Evolutionary conservation across 2,797 vertebrate species (phyloP).

Genomic region (Microchirus variegatus): DNA sequence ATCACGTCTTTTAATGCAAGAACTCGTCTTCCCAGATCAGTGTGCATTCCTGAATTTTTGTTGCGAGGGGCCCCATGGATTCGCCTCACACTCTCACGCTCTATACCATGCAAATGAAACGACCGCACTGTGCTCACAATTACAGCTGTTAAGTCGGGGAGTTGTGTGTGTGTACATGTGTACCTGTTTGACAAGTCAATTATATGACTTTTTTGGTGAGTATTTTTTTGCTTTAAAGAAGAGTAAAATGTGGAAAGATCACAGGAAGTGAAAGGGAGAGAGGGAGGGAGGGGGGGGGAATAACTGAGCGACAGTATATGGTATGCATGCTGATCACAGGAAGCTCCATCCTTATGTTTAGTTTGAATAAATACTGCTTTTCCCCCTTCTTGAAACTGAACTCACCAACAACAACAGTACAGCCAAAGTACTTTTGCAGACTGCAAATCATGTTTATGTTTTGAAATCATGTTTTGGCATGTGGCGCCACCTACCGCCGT

Average conservation of each 20-base stretch:
- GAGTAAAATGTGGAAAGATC: not conserved
- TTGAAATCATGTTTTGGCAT: too few relatives aligned
- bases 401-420: too few relatives aligned
- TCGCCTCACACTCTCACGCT: constrained; percentile 37
- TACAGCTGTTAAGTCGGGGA: constrained; percentile 1
- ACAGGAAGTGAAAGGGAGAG: constrained; percentile 9
- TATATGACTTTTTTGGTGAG: constrained; percentile 3
- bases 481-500: too few relatives aligned
- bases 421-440: too few relatives aligned
- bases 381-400: too few relatives aligned
- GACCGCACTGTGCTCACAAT: not conserved
- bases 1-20: constrained; percentile 35
- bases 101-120: constrained; percentile 5
- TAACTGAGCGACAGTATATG: constrained; percentile 21
- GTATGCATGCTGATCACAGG: constrained; percentile 35
- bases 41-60: constrained; percentile 57
- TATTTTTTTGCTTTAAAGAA: constrained; percentile 7
- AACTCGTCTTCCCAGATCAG: constrained; percentile 48
- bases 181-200: constrained; percentile 4
- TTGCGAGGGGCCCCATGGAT: constrained; percentile 47
- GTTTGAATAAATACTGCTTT: not conserved
- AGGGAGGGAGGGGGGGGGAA: not conserved
- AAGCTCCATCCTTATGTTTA: constrained; percentile 13
- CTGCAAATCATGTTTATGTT: too few relatives aligned
- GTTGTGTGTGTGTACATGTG: constrained; percentile 13